Percentiles rank a stretch among this genome's conserved stretches.
Evolutionary conservation across 1,140 invertebrate genomes (phyloP).

Genomic region (Portunus trituberculatus): DNA sequence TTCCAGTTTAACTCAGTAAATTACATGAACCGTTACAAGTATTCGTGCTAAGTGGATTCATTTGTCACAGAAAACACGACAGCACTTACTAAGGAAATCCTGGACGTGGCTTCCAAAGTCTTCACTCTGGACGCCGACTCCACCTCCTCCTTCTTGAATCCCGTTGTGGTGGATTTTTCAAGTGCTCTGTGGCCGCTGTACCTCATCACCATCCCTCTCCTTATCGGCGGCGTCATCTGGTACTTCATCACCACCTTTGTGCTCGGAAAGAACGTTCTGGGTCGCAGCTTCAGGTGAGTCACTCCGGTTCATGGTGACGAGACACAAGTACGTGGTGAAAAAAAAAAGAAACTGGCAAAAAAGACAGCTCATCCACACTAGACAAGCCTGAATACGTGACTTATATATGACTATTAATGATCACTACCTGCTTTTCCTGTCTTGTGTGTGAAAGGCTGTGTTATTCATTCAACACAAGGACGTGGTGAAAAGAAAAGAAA

Average conservation of each 20-base stretch:
- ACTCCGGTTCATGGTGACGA: not conserved
- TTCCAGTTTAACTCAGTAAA: no score
- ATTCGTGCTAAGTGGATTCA: no score
- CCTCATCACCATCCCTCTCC: not conserved
- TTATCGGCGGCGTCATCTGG: slow-evolving; percentile 18
- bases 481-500: no score
- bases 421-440: no score
- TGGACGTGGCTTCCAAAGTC: not conserved
- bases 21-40: no score
- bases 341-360: no score
- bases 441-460: no score
- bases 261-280: not conserved
- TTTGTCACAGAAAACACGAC: not conserved
- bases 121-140: not conserved
- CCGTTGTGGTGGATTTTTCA: not conserved
- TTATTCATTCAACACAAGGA: no score
- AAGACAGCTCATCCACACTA: no score
- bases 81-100: not conserved
- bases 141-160: not conserved
- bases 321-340: no score
- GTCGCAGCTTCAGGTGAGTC: not conserved
- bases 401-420: no score
- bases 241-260: slow-evolving; percentile 38
- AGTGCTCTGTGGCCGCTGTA: not conserved
- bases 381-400: no score